phyloP scores from a whole-genome alignment of 1,140 invertebrate genomes.

The Aphidius ervi region DNA sequence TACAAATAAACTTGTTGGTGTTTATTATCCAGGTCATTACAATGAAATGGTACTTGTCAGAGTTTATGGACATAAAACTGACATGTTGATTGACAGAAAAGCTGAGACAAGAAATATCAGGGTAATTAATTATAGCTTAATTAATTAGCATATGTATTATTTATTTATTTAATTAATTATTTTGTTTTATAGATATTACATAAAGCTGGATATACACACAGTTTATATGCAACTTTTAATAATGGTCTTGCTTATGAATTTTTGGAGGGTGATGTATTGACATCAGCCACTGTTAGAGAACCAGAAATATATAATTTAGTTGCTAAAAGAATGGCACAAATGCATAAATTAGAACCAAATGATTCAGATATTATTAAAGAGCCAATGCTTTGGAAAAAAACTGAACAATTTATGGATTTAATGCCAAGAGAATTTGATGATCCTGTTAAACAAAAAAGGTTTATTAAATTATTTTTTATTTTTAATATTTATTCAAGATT shows the following conservation, averaged over 20 bases:
- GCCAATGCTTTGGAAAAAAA: slow-evolving; percentile 71
- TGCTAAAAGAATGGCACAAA: slow-evolving; percentile 73
- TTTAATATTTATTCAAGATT: background rate
- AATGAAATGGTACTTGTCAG: slow-evolving; percentile 80
- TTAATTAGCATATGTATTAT: slow-evolving; percentile 4
- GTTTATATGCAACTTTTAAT: slow-evolving; percentile 84
- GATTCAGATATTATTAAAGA: slow-evolving; percentile 40
- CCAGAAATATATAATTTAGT: slow-evolving; percentile 71
- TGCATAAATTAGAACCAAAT: slow-evolving; percentile 64
- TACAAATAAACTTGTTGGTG: slow-evolving; percentile 88
- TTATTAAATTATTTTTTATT: slow-evolving; percentile 30
- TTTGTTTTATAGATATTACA: slow-evolving; percentile 64
- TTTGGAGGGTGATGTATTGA: slow-evolving; percentile 77
- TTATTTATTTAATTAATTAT: slow-evolving; percentile 18
- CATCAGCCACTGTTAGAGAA: slow-evolving; percentile 64
- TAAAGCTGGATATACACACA: slow-evolving; percentile 73
- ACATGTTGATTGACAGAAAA: slow-evolving; percentile 85
- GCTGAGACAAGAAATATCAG: slow-evolving; percentile 71
- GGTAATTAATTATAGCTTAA: slow-evolving; percentile 39
- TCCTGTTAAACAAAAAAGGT: slow-evolving; percentile 61
- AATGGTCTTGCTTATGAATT: slow-evolving; percentile 95
- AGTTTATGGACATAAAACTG: slow-evolving; percentile 91
- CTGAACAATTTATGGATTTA: slow-evolving; percentile 69
- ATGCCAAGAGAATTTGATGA: slow-evolving; percentile 64
- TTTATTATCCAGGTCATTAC: slow-evolving; percentile 53